Evolutionary conservation across 2,113 vertebrate genomes (phyloP), one percentile per base, ranked within the genome.

Genomic region (Rhinichthys klamathensis): DNA sequence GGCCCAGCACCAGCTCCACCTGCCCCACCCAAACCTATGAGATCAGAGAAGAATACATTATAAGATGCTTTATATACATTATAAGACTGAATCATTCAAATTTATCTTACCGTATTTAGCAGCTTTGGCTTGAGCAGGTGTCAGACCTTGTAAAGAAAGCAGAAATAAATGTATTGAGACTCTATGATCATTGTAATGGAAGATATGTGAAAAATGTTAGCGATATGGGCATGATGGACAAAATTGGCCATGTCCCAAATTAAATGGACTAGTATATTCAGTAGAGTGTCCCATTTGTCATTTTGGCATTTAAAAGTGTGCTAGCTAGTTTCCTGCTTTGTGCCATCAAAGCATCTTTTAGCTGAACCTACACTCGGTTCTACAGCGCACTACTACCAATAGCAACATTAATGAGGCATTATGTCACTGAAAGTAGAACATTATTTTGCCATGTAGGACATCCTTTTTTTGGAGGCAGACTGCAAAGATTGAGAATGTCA

Each of bases 41-140:
- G 8, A 63, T 23, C 51, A 2, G 21, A 32, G 30, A 6, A 23
- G 4, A 44, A 79, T 10, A 6, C 6, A 61, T 60, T 23, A 21
- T 2, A 12, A 6, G 1, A 18, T 7, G 30, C 32, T 41, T 16
- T 79, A 0, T 1, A 41, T 0, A 4, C 15, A 11, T 79, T 3
- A n/a, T n/a, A n/a, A 41, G 11, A 60, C 38, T 44, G 3, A 79
- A 61, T 35, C 23, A 60, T 25, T 12, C 4, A 46, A 16, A 25
- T 30, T 16, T 35, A 44, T 21, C 8, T 95, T 88, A 96, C 96
- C 96, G 0, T 93, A 96, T 92, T 95, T 96, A 35, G 94, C 96
- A 80, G 96, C 96, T 90, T 95, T 95, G 0, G 94, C 93, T 90
- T 95, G 95, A 89, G 92, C 95, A 0, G 84, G 86, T 30, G 94